Evolutionary conservation across 2,113 vertebrate genomes (phyloP).

Genomic region (Gulo gulo): DNA sequence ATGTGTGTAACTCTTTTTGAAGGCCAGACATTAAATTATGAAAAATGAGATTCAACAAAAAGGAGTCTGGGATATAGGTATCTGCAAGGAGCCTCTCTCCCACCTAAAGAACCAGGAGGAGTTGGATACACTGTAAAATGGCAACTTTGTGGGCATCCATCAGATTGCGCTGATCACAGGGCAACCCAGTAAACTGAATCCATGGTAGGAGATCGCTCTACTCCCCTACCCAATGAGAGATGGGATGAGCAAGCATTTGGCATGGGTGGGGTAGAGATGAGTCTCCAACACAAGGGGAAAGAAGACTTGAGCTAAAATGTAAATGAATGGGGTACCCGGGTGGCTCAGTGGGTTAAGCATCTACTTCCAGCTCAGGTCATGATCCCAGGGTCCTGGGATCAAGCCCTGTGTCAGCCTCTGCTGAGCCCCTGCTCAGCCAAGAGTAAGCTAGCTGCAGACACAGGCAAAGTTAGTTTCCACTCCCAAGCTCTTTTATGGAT

Average conservation of each 20-base stretch:
- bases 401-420: not conserved
- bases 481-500: too few species aligned
- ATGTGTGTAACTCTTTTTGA: slow-evolving; percentile 24
- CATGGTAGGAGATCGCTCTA: not conserved
- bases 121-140: not conserved
- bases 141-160: not conserved
- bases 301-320: not conserved
- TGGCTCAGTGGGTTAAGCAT: not conserved
- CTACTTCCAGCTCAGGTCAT: not conserved
- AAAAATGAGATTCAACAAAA: slow-evolving; percentile 62
- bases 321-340: rapidly evolving
- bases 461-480: not conserved
- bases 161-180: not conserved
- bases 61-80: slow-evolving; percentile 44
- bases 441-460: not conserved
- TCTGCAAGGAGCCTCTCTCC: not conserved
- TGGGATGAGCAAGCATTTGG: rapidly evolving
- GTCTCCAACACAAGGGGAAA: not conserved
- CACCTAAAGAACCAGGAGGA: not conserved
- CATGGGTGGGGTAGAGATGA: not conserved
- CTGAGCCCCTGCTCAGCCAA: not conserved
- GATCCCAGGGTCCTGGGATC: not conserved
- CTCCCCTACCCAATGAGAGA: rapidly evolving
- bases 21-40: slow-evolving; percentile 38
- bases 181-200: not conserved